These are phyloP conservation scores for Hesperia comma DNA, from an alignment of 2,888 invertebrate genomes.

Conservation along the genomic window DNA sequence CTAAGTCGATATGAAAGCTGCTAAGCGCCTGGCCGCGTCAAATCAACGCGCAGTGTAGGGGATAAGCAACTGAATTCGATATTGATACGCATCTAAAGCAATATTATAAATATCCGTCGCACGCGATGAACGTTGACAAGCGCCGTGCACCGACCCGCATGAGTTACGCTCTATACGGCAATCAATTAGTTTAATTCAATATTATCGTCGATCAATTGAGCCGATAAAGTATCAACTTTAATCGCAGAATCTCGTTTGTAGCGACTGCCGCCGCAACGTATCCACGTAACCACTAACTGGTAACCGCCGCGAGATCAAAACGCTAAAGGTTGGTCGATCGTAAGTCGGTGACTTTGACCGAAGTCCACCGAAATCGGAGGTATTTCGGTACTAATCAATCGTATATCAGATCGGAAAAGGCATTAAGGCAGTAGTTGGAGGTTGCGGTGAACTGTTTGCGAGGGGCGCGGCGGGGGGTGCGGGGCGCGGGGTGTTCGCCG, in stretches of 20 bases:
- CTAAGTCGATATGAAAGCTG: no score
- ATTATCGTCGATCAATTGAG: conserved; percentile 12
- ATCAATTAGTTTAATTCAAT: conserved; percentile 26
- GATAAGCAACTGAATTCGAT: background rate
- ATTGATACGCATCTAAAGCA: background rate
- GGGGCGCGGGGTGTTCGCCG: conserved; percentile 51
- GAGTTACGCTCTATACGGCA: conserved; percentile 4
- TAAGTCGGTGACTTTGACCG: conserved; percentile 70
- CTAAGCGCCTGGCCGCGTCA: no score
- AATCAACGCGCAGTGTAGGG: no score
- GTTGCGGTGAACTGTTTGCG: conserved; percentile 81
- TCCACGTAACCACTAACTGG: conserved; percentile 1
- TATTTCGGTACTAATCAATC: conserved; percentile 71
- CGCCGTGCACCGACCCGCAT: conserved; percentile 9
- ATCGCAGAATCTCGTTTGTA: conserved; percentile 19
- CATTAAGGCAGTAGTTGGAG: conserved; percentile 81
- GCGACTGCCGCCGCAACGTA: background rate
- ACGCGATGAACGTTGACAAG: conserved; percentile 15
- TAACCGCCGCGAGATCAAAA: conserved; percentile 51
- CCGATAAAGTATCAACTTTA: conserved; percentile 25
- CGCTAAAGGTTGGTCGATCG: conserved; percentile 63
- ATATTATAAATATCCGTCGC: background rate
- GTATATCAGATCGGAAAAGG: conserved; percentile 77
- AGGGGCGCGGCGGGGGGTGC: conserved; percentile 51
- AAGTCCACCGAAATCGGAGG: conserved; percentile 63